Evolutionary conservation across 2,113 vertebrate genomes (phyloP).

Genomic region (Sisor rabdophorus): DNA sequence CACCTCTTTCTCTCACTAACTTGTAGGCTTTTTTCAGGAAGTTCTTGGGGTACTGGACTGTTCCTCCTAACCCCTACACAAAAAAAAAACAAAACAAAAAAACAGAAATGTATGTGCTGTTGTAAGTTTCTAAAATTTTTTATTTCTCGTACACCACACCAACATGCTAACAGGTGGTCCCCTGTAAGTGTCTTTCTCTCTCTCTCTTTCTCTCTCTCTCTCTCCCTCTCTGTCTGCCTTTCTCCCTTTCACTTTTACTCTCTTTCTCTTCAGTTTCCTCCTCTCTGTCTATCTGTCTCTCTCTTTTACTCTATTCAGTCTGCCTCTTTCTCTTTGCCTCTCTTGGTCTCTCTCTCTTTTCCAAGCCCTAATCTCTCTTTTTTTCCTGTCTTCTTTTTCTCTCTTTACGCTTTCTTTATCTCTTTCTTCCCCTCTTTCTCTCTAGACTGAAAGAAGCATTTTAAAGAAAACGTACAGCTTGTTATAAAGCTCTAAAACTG

Average conservation of each 20-base stretch:
- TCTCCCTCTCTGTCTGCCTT: no score
- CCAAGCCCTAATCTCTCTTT: no score
- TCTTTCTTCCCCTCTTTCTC: not conserved
- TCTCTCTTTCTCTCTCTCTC: not conserved
- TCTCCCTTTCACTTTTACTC: no score
- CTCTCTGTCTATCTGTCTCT: no score
- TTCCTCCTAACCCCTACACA: conserved; percentile 81
- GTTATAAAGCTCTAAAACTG: not conserved
- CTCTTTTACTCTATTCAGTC: no score
- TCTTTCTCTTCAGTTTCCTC: no score
- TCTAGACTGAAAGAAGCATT: not conserved
- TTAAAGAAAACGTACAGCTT: not conserved
- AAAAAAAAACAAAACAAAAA: not conserved
- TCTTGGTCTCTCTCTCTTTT: no score
- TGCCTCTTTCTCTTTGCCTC: no score
- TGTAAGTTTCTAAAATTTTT: not conserved
- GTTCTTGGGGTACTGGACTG: conserved; percentile 85
- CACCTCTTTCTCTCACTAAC: conserved; percentile 80
- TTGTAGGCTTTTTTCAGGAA: conserved; percentile 82
- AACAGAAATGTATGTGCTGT: not conserved
- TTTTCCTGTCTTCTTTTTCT: no score
- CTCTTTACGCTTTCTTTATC: not conserved
- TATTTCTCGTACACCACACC: not conserved
- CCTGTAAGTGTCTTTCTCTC: not conserved
- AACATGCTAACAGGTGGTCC: not conserved